Base-by-base conservation (phyloP, 2,888 invertebrate genomes). In the Macaria liturata region DNA sequence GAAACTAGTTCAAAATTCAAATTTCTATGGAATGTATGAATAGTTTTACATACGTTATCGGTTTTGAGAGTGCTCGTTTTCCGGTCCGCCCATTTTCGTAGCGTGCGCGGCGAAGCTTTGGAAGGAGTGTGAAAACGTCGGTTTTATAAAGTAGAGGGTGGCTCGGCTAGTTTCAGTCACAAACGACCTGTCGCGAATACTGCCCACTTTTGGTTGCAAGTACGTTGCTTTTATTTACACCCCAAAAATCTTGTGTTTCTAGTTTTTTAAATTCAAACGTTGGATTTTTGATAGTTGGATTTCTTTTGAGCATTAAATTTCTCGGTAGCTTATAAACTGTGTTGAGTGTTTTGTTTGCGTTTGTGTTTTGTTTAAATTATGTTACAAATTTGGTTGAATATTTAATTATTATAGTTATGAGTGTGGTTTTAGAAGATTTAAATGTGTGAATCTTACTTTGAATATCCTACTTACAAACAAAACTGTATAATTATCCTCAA, bases 101-200 rank as follows among this genome's bases (percentile, higher is more conserved):
- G 34, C 44, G 39, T 40, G 44, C 45, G 49, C 47, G 53, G 67
- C 4, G 52, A 7, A 9, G 20, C 50, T 44, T 51, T 37, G 78
- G 81, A 78, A 81, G 84, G 74, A 74, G 80, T 46, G 45, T 37
- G 43, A 50, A 46, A 54, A 46, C 53, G 49, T 42, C 44, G 37
- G 67, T 81, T 77, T 83, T 84, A 84, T 80, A 87, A 71, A 76
- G 79, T 76, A 75, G 76, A 78, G 81, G 75, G 57, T 76, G 66
- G 50, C 32, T 61, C 62, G 56, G 63, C 67, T 59, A 59, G 62
- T 70, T 71, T 80, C 79, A 87, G 85, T 87, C 62, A 68, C 72
- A 70, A 61, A 61, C 68, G 67, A 74, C 75, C 83, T 68, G 75
- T 78, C 78, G 80, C 67, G 67, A 67, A 62, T 61, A 67, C 61